phyloP scores from a whole-genome alignment of 1,140 invertebrate species.

The Phortica variegata region DNA sequence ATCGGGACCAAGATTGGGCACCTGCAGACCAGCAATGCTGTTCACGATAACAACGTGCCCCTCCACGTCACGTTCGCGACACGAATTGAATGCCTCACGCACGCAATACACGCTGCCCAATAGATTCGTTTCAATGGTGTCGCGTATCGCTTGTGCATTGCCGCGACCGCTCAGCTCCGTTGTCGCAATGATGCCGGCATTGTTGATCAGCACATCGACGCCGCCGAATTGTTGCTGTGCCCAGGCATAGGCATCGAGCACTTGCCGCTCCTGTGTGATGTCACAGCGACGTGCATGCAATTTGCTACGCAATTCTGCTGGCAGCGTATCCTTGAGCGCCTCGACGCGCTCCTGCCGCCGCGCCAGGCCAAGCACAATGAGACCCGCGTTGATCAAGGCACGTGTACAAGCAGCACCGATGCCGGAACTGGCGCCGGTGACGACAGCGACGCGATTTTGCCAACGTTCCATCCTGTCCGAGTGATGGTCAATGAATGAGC shows the following conservation, averaged over 20 bases:
- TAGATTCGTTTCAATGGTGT: conserved; percentile 68
- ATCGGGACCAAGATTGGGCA: conserved; percentile 45
- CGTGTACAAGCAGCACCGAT: conserved; percentile 61
- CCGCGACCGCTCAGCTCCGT: conserved; percentile 58
- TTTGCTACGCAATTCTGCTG: conserved; percentile 36
- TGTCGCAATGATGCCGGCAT: conserved; percentile 66
- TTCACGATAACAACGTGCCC: conserved; percentile 65
- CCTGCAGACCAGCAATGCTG: conserved; percentile 46
- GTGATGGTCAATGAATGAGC: too few species aligned
- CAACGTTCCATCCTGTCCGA: conserved; percentile 58
- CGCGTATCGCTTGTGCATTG: conserved; percentile 44
- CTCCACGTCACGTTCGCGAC: conserved; percentile 64
- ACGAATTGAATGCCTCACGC: conserved; percentile 66
- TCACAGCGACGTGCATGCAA: conserved; percentile 63
- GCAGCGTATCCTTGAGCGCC: conserved; percentile 40
- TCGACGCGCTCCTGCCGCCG: conserved; percentile 64
- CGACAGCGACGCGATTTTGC: conserved; percentile 50
- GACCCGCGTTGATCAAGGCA: conserved; percentile 59
- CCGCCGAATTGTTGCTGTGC: conserved; percentile 64
- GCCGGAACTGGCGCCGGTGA: conserved; percentile 60
- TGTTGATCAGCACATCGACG: conserved; percentile 73
- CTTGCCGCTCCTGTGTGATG: conserved; percentile 65
- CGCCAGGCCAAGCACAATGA: conserved; percentile 70
- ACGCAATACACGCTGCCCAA: conserved; percentile 68
- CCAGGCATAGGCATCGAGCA: conserved; percentile 67